Percentiles rank a stretch among this genome's conserved stretches.
phyloP scores from a whole-genome alignment of 2,797 vertebrate species.

The Florisuga fusca region DNA sequence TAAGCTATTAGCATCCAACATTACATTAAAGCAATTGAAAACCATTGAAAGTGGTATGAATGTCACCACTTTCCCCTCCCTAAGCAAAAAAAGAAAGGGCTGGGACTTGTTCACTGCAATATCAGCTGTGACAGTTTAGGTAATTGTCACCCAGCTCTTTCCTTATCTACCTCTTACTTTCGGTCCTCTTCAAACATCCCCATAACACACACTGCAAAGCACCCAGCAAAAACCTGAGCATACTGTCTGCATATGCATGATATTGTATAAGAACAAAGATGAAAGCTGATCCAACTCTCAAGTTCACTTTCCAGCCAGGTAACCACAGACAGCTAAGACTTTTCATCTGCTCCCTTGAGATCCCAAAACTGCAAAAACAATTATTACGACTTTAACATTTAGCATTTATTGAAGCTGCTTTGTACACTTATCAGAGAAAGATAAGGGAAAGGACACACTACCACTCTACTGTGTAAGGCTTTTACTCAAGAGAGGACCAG shows the following conservation, averaged over 20 bases:
- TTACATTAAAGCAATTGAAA: not conserved
- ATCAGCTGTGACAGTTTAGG: not conserved
- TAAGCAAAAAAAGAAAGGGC: not conserved
- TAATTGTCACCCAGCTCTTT: not conserved
- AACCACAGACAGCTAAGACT: not conserved
- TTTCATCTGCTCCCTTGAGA: not conserved
- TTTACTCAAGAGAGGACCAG: not conserved
- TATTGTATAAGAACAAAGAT: not conserved
- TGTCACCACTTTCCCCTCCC: not conserved
- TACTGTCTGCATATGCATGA: not conserved
- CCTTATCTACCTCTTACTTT: not conserved
- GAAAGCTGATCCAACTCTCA: not conserved
- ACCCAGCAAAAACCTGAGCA: not conserved
- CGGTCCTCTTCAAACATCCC: not conserved
- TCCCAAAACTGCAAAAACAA: not conserved
- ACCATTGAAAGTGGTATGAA: rapidly evolving
- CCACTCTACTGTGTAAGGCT: not conserved
- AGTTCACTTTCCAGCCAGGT: not conserved
- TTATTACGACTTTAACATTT: not conserved
- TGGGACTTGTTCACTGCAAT: not conserved
- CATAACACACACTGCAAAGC: not conserved
- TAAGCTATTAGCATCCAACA: not conserved
- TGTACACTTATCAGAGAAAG: not conserved
- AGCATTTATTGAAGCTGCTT: not conserved
- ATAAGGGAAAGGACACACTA: not conserved